Conservation (phyloP, 2,888 invertebrate genomes). For the Parapristionchus giblindavisi region DNA sequence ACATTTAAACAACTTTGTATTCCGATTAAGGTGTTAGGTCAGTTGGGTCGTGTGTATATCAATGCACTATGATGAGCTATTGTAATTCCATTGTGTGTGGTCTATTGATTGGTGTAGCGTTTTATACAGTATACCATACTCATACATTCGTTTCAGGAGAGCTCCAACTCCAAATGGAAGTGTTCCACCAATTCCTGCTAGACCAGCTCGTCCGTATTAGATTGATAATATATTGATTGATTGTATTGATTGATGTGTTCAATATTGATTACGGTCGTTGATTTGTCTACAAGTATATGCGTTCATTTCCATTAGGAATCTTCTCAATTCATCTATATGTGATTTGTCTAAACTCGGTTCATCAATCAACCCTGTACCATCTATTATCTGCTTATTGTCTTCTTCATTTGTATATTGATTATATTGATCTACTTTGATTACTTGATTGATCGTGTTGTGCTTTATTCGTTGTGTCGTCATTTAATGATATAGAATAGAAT, state of each 20-base stretch:
- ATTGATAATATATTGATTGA: too few species aligned
- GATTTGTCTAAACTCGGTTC: background rate
- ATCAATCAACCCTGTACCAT: background rate
- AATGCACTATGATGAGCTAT: too few species aligned
- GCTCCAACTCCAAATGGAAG: constrained; percentile 54
- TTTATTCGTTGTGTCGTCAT: constrained; percentile 37
- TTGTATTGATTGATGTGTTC: background rate
- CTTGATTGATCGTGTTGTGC: constrained; percentile 28
- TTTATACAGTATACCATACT: background rate
- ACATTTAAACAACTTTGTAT: too few species aligned
- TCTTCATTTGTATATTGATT: constrained; percentile 26
- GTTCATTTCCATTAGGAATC: too few species aligned
- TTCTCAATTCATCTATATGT: constrained; percentile 26
- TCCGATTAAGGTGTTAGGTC: too few species aligned
- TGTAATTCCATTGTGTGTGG: too few species aligned
- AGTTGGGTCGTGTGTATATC: too few species aligned
- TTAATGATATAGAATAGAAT: background rate
- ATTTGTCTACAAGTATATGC: background rate
- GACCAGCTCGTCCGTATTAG: constrained; percentile 43
- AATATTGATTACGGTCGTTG: background rate
- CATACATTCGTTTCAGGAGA: constrained; percentile 46
- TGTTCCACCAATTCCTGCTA: constrained; percentile 54
- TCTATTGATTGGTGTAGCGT: too few species aligned
- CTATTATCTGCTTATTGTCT: background rate
- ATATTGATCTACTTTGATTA: background rate